Evolutionary conservation across 1,140 invertebrate species (phyloP), one percentile per base, ranked within the genome.

Genomic region (Olivierus martensii): DNA sequence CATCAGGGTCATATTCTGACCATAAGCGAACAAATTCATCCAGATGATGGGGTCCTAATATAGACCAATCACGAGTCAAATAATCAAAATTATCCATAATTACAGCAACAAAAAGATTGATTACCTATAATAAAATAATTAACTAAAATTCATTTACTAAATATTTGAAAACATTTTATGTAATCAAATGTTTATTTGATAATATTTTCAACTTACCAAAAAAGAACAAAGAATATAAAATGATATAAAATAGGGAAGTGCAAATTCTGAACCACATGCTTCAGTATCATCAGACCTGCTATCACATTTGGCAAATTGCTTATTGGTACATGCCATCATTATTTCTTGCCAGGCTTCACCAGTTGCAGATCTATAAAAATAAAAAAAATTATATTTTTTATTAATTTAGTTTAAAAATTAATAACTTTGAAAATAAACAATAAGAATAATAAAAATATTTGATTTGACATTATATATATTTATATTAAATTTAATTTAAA

Each of bases 21-120:
- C 95, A 99, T 12, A 97, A 73, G 60, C 91, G 77, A 64, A 99
- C 92, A 73, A 99, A 99, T 75, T 99, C 95, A 72, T 99, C 95
- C 60, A 99, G 77, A 78, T 99, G 95, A 75, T 99, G 95, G 35
- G 95, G 93, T 50, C 95, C 95, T 56, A 99, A 72, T 65, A 99
- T 99, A 12, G 92, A 97, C 94, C 94, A 99, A 77, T 99, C 95
- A 66, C 95, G 79, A 14, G 95, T 99, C 58, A 99, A 72, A 70
- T 99, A 99, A 73, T 99, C 95, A 73, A 99, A 99, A 71, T 99
- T 99, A 73, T 99, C 95, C 95, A 99, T 99, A 67, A 99, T 99
- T 60, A 99, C 95, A 62, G 95, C 95, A 38, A 99, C 95, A 72
- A 99, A 99, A 52, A 99, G 79, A 75, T 99, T 99, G 56, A 99